phyloP scores from a whole-genome alignment of 1,140 invertebrate genomes.

The Subanguina moxae region DNA sequence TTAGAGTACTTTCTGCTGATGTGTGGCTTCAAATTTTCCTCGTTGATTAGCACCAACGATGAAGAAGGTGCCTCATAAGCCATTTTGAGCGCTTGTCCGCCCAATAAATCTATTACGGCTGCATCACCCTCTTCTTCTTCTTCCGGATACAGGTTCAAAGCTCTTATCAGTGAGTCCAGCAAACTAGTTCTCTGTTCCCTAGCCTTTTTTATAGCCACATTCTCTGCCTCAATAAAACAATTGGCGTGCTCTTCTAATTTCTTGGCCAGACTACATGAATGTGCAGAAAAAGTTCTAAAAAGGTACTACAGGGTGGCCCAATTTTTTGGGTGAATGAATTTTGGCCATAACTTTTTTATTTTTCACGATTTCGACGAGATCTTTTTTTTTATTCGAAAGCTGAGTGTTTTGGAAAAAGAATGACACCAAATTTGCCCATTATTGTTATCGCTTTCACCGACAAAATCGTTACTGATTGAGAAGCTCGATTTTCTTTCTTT shows the following conservation, averaged over 20 bases:
- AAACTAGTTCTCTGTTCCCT: conserved; percentile 18
- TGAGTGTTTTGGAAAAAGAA: no score
- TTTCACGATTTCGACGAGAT: no score
- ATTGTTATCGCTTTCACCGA: no score
- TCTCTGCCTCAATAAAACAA: conserved; percentile 8
- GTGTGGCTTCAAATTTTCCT: conserved; percentile 6
- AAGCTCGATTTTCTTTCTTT: conserved; percentile 3
- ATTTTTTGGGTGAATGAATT: no score
- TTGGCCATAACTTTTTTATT: no score
- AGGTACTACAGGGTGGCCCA: no score
- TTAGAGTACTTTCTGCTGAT: conserved; percentile 3
- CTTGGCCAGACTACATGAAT: conserved; percentile 8
- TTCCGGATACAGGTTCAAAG: conserved; percentile 11
- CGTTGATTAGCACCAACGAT: neutral
- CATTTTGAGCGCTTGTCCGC: neutral
- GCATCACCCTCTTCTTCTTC: conserved; percentile 2
- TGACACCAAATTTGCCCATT: no score
- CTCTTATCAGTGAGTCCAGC: conserved; percentile 25
- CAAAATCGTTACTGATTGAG: neutral
- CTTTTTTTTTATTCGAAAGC: no score
- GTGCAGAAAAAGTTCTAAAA: no score
- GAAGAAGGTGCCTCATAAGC: neutral
- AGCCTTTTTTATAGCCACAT: conserved; percentile 9
- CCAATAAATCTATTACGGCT: neutral
- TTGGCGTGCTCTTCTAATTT: neutral